These are phyloP conservation scores for Zoanthus gigantus DNA, from an alignment of 92 coral and sea anemone genomes.

Conservation along the genomic window DNA sequence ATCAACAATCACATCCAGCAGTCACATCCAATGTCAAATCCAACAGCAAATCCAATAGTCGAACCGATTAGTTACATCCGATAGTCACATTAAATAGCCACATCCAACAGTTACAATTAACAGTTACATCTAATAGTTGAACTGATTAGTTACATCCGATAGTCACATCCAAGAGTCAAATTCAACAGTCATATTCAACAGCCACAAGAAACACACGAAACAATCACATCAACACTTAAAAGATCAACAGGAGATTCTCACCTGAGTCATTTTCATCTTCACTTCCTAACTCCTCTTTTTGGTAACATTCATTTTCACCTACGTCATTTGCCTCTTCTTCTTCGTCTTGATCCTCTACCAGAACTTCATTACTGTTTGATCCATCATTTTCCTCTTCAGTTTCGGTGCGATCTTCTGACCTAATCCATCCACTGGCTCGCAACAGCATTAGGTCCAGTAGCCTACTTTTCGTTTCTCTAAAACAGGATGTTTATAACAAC, in stretches of 20 bases:
- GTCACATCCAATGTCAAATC: too few species aligned
- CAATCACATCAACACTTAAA: too few species aligned
- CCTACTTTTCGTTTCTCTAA: conserved; percentile 67
- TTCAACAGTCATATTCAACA: too few species aligned
- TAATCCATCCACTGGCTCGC: conserved; percentile 83
- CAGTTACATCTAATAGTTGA: too few species aligned
- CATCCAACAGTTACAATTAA: too few species aligned
- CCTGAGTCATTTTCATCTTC: conserved; percentile 14
- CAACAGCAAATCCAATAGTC: too few species aligned
- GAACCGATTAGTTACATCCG: too few species aligned
- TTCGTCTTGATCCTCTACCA: neutral
- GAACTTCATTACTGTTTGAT: neutral
- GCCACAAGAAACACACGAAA: too few species aligned
- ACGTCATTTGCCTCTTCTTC: conserved; percentile 11
- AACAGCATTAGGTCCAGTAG: conserved; percentile 74
- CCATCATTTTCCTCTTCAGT: conserved; percentile 33
- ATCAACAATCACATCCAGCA: too few species aligned
- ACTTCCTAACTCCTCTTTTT: neutral
- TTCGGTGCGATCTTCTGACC: neutral
- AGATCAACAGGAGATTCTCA: neutral
- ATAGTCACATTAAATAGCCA: too few species aligned
- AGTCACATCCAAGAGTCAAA: too few species aligned
- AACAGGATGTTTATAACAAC: neutral
- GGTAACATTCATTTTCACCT: neutral
- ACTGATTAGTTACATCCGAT: too few species aligned